Conservation (phyloP, 2,113 vertebrate genomes). For the Alligator sinensis region DNA sequence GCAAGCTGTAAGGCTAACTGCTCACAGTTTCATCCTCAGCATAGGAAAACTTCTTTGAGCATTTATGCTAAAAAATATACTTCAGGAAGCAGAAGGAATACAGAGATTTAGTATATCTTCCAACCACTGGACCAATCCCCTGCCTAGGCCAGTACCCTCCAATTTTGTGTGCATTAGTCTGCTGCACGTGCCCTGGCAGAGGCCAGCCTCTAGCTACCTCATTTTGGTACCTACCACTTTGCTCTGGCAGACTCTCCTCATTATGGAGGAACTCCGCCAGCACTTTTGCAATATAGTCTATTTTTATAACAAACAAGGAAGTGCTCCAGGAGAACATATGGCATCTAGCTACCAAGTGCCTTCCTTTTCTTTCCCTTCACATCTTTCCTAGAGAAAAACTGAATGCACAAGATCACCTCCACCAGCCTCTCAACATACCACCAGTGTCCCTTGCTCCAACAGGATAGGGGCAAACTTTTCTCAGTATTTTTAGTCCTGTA, state of each 20-base stretch:
- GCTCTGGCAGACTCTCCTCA: not conserved
- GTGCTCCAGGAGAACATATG: rapidly evolving
- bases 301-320: not conserved
- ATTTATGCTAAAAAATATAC: conserved; percentile 15
- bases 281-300: rapidly evolving
- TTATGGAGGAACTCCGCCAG: not conserved
- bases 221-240: rapidly evolving
- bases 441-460: not conserved
- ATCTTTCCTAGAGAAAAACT: not conserved
- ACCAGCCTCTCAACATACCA: no score
- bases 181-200: rapidly evolving
- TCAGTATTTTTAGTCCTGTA: not conserved
- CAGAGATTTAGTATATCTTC: not conserved
- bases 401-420: not conserved
- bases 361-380: not conserved
- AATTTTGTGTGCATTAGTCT: not conserved
- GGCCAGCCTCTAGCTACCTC: not conserved
- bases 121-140: not conserved
- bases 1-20: not conserved
- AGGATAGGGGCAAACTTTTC: not conserved
- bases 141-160: not conserved
- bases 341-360: not conserved
- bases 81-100: not conserved
- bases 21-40: not conserved
- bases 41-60: not conserved